A percentile compares a stretch with the other conserved stretches of the same genome.
phyloP scores from a whole-genome alignment of 2,888 invertebrate genomes.

The Tenthredo amoena region DNA sequence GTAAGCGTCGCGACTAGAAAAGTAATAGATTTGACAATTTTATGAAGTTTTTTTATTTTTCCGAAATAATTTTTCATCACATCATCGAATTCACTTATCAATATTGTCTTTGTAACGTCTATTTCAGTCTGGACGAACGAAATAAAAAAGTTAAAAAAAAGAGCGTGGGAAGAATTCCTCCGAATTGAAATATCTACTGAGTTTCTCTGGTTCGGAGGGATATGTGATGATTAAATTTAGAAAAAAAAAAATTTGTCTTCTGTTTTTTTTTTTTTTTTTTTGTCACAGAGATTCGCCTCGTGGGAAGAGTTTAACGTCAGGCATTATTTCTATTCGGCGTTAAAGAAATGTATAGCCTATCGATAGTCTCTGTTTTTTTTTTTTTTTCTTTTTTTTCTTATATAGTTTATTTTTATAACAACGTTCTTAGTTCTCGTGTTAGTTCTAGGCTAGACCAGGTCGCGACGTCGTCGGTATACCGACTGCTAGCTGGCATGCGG shows the following conservation, averaged over 20 bases:
- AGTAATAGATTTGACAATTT: not conserved
- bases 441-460: not conserved
- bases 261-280: not conserved
- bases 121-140: not conserved
- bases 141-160: not conserved
- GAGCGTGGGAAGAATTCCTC: not conserved
- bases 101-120: not conserved
- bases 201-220: not conserved
- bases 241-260: not conserved
- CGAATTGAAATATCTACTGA: not conserved
- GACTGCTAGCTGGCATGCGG: not conserved
- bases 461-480: not conserved
- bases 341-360: not conserved
- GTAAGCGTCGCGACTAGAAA: not conserved
- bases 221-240: not conserved
- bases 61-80: not conserved
- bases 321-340: not conserved
- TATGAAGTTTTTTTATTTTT: not conserved
- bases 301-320: slow-evolving; percentile 28
- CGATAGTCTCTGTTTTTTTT: not conserved
- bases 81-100: not conserved
- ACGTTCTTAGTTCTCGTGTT: not conserved
- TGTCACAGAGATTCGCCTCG: not conserved
- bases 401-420: not conserved
- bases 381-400: not conserved